Evolutionary conservation across 2,888 invertebrate species (phyloP).

Genomic region (Lacanobia wlatinum): DNA sequence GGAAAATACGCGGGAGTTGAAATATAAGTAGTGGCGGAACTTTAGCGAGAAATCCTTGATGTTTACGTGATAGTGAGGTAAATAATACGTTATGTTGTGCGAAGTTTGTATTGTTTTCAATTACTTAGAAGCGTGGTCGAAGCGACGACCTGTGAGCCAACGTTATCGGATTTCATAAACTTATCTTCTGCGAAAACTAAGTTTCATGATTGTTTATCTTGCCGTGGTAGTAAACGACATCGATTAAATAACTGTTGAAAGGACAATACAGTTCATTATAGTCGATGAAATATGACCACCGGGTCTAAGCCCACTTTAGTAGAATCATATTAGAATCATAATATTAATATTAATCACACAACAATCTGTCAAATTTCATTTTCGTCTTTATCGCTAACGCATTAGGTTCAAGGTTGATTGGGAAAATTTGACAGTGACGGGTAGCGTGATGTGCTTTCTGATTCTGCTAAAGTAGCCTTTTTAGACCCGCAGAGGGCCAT

Average conservation of each 20-base stretch:
- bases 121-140: not conserved
- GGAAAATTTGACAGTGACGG: too few relatives aligned
- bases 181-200: not conserved
- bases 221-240: not conserved
- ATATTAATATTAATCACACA: too few relatives aligned
- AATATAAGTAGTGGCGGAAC: conserved; percentile 59
- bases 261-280: not conserved
- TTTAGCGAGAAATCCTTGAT: conserved; percentile 46
- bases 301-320: too few relatives aligned
- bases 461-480: too few relatives aligned
- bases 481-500: too few relatives aligned
- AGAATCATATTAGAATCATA: too few relatives aligned
- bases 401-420: too few relatives aligned
- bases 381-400: too few relatives aligned
- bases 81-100: conserved; percentile 31
- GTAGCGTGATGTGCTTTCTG: too few relatives aligned
- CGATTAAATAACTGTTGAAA: not conserved
- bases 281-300: too few relatives aligned
- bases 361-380: too few relatives aligned
- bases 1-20: conserved; percentile 47
- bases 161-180: conserved; percentile 9
- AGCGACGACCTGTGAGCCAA: not conserved
- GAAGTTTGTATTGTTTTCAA: conserved; percentile 20
- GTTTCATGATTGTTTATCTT: not conserved
- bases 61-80: conserved; percentile 42